Evolutionary conservation across 92 coral and sea anemone species (phyloP).

Genomic region (Palythoa caribaeorum): DNA sequence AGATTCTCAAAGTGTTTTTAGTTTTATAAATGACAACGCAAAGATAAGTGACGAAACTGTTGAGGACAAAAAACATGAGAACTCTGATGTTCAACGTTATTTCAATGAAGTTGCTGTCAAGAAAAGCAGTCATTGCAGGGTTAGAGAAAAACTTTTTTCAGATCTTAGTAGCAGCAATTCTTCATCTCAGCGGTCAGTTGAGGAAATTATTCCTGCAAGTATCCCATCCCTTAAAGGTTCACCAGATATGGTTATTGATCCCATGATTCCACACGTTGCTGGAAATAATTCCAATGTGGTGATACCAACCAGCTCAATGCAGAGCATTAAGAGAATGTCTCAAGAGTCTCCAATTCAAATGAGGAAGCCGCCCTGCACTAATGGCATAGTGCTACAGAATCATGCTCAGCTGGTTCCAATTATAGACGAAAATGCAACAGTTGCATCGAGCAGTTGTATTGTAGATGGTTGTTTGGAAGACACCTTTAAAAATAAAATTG

Average conservation of each 20-base stretch:
- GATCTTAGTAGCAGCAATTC: constrained; percentile 23
- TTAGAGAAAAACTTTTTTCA: too few species aligned
- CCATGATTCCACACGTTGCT: constrained; percentile 56
- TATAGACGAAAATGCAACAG: neutral
- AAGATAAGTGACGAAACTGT: neutral
- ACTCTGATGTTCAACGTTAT: neutral
- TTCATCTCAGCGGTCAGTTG: constrained; percentile 38
- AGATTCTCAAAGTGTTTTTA: neutral
- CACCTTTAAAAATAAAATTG: neutral
- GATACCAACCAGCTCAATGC: neutral
- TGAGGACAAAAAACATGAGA: neutral
- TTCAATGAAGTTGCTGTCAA: neutral
- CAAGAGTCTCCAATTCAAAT: neutral
- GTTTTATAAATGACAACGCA: neutral
- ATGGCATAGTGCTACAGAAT: neutral
- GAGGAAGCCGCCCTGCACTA: neutral
- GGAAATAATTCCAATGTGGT: neutral
- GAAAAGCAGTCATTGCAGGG: neutral
- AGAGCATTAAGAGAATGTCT: neutral
- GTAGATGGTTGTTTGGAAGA: neutral
- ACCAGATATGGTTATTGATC: constrained; percentile 48
- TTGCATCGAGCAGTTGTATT: neutral
- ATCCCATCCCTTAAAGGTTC: constrained; percentile 53
- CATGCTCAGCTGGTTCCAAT: neutral
- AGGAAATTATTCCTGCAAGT: constrained; percentile 67